phyloP scores from a whole-genome alignment of 1,140 invertebrate genomes.

The Cyphomyrmex costatus region DNA sequence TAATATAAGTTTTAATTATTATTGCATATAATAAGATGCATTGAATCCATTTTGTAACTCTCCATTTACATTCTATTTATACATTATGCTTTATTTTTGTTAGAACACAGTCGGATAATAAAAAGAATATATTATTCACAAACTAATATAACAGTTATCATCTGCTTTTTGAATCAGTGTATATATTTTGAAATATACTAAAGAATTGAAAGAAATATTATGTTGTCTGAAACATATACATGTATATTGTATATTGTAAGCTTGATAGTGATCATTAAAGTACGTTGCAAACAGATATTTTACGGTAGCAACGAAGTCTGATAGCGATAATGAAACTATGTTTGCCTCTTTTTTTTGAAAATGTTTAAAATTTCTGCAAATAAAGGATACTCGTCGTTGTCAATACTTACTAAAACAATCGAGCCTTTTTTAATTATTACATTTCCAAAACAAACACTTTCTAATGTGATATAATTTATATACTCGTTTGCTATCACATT shows the following conservation, averaged over 20 bases:
- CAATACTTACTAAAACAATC: constrained; percentile 15
- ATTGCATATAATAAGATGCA: too few relatives aligned
- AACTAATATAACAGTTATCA: neutral
- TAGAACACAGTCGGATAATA: neutral
- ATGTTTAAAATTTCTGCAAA: constrained; percentile 22
- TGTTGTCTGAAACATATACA: too few relatives aligned
- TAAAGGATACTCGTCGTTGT: neutral
- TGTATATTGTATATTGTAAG: neutral
- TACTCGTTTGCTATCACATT: neutral
- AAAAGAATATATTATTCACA: neutral
- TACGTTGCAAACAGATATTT: constrained; percentile 8
- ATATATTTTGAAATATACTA: too few relatives aligned
- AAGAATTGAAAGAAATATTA: too few relatives aligned
- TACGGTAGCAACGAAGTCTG: neutral
- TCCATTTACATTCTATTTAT: too few relatives aligned
- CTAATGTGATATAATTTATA: neutral
- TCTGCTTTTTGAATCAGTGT: neutral
- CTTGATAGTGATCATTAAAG: constrained; percentile 23
- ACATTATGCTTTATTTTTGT: too few relatives aligned
- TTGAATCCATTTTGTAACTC: too few relatives aligned
- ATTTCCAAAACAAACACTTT: neutral
- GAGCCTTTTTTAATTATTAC: neutral
- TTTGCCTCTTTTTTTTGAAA: neutral
- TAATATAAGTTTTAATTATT: too few relatives aligned
- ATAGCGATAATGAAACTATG: neutral